A percentile compares a stretch with the other conserved stretches of the same genome.
phyloP scores from a whole-genome alignment of 2,113 vertebrate species.

The Trinectes maculatus region DNA sequence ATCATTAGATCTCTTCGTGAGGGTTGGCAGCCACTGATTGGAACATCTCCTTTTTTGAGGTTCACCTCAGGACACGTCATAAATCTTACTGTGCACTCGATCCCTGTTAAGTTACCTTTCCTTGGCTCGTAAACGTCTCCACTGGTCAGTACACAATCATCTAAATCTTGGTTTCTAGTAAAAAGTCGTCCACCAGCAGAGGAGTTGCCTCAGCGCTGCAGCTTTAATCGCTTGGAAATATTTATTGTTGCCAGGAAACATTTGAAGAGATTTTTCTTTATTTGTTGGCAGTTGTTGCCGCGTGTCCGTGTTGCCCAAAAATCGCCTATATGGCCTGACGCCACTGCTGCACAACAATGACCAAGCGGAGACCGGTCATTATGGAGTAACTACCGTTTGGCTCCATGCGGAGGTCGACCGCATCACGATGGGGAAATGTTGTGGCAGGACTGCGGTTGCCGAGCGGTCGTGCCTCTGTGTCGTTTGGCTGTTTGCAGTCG shows the following conservation, averaged over 20 bases:
- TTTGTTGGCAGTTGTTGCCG: slow-evolving; percentile 59
- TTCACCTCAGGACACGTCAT: slow-evolving; percentile 38
- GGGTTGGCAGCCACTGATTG: background rate
- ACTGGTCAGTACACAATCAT: slow-evolving; percentile 46
- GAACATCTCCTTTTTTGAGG: slow-evolving; percentile 9
- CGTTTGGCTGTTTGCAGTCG: slow-evolving; percentile 4
- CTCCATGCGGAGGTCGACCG: slow-evolving; percentile 22
- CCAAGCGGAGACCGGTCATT: slow-evolving; percentile 53
- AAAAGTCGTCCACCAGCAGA: slow-evolving; percentile 29
- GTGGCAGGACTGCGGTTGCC: slow-evolving; percentile 17
- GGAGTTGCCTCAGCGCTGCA: slow-evolving; percentile 52
- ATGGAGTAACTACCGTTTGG: slow-evolving; percentile 57
- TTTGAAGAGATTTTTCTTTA: slow-evolving; percentile 68
- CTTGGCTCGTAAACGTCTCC: slow-evolving; percentile 46
- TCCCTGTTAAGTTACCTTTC: slow-evolving; percentile 48
- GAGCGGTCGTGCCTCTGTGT: slow-evolving; percentile 24
- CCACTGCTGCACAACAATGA: slow-evolving; percentile 42
- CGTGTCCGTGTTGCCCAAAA: slow-evolving; percentile 52
- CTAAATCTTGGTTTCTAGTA: slow-evolving; percentile 56
- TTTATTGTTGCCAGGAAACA: slow-evolving; percentile 76
- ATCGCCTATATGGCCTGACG: slow-evolving; percentile 31
- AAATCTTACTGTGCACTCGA: slow-evolving; percentile 12
- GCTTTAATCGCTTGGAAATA: slow-evolving; percentile 78
- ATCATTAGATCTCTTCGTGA: background rate
- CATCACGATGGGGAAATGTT: slow-evolving; percentile 27